Base-by-base conservation (phyloP, 2,797 vertebrate species). In the Synaphobranchus kaupii region DNA sequence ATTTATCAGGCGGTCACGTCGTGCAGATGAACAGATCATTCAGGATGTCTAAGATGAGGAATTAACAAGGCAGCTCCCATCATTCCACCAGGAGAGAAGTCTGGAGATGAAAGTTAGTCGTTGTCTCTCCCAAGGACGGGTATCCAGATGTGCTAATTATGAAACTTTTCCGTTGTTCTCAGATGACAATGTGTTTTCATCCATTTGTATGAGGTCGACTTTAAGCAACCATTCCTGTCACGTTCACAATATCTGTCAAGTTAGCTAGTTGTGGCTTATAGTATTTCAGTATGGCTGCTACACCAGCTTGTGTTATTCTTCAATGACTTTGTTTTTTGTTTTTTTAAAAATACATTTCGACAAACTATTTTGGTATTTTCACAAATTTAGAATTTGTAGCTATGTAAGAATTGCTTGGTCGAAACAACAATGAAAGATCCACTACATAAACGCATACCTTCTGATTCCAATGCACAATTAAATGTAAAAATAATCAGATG, bases 21-120 rank as follows among this genome's bases (percentile, higher is more conserved):
- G 87, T 87, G 78, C 89, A 90, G 91, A 93, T 93, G 90, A 93
- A 93, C 92, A 90, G 87, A 88, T 68, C 76, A 73, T 88, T 91
- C 86, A 10, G 80, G 86, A 87, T 73, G 88, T 34, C 86, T 87
- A 87, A 90, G 89, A 92, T 88, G 85, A 87, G 80, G 90, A 95
- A 90, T 92, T 94, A 95, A 95, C 92, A 93, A 94, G 94, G 93
- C 89, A 78, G 90, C 93, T 93, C 92, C 92, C 93, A 92, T 93
- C 90, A 90, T 92, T 93, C 86, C 89, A 93, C 90, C 85, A 92
- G 89, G 86, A 93, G 89, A 88, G 88, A 89, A 87, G 86, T 87
- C 85, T 66, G 6, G 85, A 93, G 93, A 96, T 96, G 93, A 95
- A 94, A 95, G 93, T 91, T 93, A 92, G 94, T 89, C 93, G 94